Evolutionary conservation across 2,888 invertebrate species (phyloP).

Genomic region (Athripsodes cinereus): DNA sequence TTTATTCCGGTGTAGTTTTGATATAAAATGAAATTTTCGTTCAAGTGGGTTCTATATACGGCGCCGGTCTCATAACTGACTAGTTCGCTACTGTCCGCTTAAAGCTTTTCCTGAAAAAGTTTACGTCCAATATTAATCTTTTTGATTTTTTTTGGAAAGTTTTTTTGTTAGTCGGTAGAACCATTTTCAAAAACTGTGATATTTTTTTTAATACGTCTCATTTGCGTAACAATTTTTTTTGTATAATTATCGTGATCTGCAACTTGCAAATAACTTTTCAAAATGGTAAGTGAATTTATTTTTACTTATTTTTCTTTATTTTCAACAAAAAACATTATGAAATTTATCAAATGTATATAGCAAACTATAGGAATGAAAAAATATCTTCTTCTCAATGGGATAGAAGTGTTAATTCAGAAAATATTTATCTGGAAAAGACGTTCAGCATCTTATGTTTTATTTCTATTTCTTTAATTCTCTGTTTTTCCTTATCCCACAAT

Average conservation of each 20-base stretch:
- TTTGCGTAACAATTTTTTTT: not conserved
- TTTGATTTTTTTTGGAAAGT: not conserved
- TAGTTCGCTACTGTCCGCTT: not conserved
- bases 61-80: not conserved
- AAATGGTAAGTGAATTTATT: not conserved
- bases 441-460: too few relatives aligned
- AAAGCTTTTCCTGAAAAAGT: not conserved
- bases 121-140: not conserved
- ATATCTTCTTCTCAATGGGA: too few relatives aligned
- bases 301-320: not conserved
- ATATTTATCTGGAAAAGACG: too few relatives aligned
- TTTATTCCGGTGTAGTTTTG: not conserved
- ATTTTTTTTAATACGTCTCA: not conserved
- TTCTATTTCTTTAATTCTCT: too few relatives aligned
- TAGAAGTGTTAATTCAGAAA: too few relatives aligned
- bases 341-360: too few relatives aligned
- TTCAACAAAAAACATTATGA: too few relatives aligned
- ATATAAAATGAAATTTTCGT: not conserved
- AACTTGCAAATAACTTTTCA: not conserved
- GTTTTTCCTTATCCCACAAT: too few relatives aligned
- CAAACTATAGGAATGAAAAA: too few relatives aligned
- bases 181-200: not conserved
- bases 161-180: not conserved
- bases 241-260: too few relatives aligned
- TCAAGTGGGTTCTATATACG: not conserved